Percentiles rank a stretch among this genome's conserved stretches.
phyloP scores from a whole-genome alignment of 2,888 invertebrate genomes.

The Drosophila fulvimacula region DNA sequence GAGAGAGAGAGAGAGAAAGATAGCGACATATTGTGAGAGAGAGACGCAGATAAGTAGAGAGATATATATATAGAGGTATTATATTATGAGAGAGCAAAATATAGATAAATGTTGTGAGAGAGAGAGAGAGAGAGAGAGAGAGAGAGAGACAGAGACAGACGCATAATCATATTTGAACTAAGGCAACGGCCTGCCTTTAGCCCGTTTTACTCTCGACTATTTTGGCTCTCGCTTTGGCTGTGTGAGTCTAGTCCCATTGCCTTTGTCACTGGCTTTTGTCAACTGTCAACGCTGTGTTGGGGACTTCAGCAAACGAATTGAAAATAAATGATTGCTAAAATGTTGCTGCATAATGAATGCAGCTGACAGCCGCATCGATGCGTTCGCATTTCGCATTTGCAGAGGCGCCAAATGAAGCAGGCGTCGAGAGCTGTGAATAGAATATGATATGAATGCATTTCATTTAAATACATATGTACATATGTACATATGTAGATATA shows the following conservation, averaged over 20 bases:
- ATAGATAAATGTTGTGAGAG: too few relatives aligned
- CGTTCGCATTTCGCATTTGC: neutral
- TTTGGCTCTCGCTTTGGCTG: neutral
- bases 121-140: neutral
- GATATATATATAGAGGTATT: too few relatives aligned
- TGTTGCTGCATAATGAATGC: constrained; percentile 11
- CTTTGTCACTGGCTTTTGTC: neutral
- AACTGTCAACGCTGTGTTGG: neutral
- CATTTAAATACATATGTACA: neutral
- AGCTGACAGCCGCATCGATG: neutral
- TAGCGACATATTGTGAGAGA: too few relatives aligned
- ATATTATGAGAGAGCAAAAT: too few relatives aligned
- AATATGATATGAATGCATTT: neutral
- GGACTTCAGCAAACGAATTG: neutral
- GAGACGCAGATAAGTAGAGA: too few relatives aligned
- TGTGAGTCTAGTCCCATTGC: too few relatives aligned
- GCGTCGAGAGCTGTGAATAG: neutral
- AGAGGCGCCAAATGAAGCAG: constrained; percentile 1
- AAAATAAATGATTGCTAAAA: constrained; percentile 3
- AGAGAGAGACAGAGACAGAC: neutral
- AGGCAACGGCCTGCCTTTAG: neutral
- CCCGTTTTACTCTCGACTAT: neutral
- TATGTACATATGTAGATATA: too few relatives aligned
- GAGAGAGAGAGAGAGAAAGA: neutral
- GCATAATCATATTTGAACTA: neutral